Base-by-base conservation (phyloP, 92 coral and sea anemone species). In the Heliopora coerulea region DNA sequence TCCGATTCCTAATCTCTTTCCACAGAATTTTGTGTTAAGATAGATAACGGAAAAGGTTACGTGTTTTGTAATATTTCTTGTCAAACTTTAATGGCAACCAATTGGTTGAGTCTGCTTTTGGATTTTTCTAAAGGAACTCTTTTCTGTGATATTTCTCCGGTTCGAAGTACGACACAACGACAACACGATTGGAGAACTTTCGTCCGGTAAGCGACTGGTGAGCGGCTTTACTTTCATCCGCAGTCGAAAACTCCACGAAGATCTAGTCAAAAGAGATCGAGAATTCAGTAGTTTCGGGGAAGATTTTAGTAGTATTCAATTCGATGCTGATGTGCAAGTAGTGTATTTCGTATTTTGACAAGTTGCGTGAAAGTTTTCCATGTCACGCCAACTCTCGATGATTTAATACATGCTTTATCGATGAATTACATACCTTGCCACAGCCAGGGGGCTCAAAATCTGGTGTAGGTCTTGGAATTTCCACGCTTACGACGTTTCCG, bases 111-210 rank as follows among this genome's bases (percentile, higher is more conserved):
- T 6, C 12, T n/a, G 10, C 52, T 46, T 4, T 37, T 2, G 52
- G 52, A 7, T 7, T n/a, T 46, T 15, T 46, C 46, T 59, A 61
- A 48, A 87, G 57, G 61, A 86, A 88, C 67, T 88, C 92, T 48
- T 86, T 85, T 56, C 87, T 69, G 80, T 74, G 89, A 64, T 85
- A 88, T 73, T 66, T 79, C 54, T 88, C 92, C 9, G 87, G 87
- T 28, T 72, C 84, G 58, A 88, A 92, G 63, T 84, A 92, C 17
- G 97, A 92, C 33, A 96, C 91, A 60, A 89, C 96, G 3, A 89
- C 97, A 44, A 89, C 93, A 41, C 97, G 96, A 80, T 92, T 92
- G 79, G 97, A 91, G 50, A 92, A 92, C 89, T 92, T 92, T 34
- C 97, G 84, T 57, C 97, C 97, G 35, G 96, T 91, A 34, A 92